A percentile compares a stretch with the other conserved stretches of the same genome.
phyloP scores from a whole-genome alignment of 2,888 invertebrate genomes.

The Polydrusus tereticollis region DNA sequence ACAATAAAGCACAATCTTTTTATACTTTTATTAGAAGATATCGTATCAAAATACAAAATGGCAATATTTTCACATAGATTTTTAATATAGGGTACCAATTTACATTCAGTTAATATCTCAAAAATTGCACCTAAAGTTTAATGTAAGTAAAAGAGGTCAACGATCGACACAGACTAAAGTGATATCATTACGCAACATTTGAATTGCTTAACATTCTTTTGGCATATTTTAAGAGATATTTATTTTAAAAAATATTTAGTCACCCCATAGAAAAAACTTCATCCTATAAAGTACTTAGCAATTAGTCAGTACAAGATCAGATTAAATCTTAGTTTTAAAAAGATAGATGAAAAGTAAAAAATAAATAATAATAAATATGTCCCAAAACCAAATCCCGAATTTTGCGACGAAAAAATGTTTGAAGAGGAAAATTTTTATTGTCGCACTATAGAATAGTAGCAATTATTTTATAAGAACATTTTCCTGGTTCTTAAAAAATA shows the following conservation, averaged over 20 bases:
- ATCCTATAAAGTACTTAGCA: background rate
- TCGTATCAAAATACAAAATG: conserved; percentile 1
- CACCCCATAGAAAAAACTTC: background rate
- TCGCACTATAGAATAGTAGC: background rate
- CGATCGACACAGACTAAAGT: too few species aligned
- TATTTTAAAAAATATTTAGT: background rate
- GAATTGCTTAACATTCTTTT: background rate
- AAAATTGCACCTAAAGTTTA: background rate
- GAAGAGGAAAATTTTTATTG: background rate
- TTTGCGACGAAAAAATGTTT: conserved; percentile 6
- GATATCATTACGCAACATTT: too few species aligned
- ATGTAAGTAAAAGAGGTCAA: too few species aligned
- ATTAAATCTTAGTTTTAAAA: background rate
- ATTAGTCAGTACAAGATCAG: background rate
- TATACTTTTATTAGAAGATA: conserved; percentile 8
- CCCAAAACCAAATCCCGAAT: conserved; percentile 3
- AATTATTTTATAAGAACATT: conserved; percentile 2
- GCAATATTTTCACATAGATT: conserved; percentile 6
- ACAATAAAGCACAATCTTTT: background rate
- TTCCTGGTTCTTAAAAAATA: background rate
- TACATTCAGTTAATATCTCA: background rate
- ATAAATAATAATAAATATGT: background rate
- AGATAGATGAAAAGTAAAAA: background rate
- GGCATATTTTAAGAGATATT: background rate
- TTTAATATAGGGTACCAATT: background rate